These are phyloP conservation scores for Aphidius colemani DNA, from an alignment of 2,888 invertebrate genomes.

Conservation along the genomic window DNA sequence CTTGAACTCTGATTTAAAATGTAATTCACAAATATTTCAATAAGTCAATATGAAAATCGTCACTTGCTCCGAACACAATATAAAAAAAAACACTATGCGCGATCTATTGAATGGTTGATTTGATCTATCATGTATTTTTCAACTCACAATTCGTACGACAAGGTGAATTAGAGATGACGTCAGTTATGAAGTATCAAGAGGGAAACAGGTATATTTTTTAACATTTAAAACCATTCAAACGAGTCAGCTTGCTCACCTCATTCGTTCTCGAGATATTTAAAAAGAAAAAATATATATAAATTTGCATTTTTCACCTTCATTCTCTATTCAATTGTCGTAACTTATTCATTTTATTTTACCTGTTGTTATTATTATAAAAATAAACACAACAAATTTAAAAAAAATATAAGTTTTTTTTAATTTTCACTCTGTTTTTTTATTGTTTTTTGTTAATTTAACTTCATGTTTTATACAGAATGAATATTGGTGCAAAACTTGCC, in stretches of 20 bases:
- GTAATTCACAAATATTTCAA: no score
- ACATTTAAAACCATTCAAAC: no score
- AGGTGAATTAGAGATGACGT: constrained; percentile 42
- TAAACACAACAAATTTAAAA: not conserved
- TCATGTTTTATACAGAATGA: not conserved
- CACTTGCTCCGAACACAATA: not conserved
- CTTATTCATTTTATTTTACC: not conserved
- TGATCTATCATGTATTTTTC: constrained; percentile 25
- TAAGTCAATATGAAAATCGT: not conserved
- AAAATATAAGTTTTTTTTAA: no score
- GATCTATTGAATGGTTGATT: constrained; percentile 27
- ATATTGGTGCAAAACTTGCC: constrained; percentile 11
- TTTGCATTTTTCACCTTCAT: constrained; percentile 18
- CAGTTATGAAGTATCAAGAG: constrained; percentile 25
- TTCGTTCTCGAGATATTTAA: not conserved
- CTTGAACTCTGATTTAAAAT: not conserved
- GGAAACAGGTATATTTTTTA: constrained; percentile 28
- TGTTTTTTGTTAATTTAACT: not conserved
- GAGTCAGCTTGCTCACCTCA: not conserved
- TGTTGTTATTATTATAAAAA: not conserved
- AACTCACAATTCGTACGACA: constrained; percentile 27
- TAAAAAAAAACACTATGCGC: not conserved
- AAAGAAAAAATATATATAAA: constrained; percentile 6
- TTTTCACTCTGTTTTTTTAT: not conserved
- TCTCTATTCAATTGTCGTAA: not conserved